These are phyloP conservation scores for Samia ricini DNA, from an alignment of 1,140 invertebrate genomes.

Conservation along the genomic window DNA sequence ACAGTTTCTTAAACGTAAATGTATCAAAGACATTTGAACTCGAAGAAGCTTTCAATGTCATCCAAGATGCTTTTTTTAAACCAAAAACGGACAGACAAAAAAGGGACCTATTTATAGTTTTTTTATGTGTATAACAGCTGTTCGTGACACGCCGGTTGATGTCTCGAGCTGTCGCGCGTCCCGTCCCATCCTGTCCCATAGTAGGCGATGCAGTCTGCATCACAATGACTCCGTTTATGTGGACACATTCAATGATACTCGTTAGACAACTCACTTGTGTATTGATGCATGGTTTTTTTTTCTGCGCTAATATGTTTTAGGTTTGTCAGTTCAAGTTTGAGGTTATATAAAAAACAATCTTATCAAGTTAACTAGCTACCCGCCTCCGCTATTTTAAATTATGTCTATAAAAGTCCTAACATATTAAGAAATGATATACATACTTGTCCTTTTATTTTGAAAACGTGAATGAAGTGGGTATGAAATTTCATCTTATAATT, in stretches of 20 bases:
- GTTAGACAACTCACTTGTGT: not conserved
- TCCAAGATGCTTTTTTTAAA: not conserved
- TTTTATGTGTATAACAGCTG: not conserved
- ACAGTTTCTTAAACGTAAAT: not conserved
- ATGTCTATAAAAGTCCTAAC: too few species aligned
- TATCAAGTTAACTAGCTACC: too few species aligned
- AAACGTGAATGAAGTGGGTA: too few species aligned
- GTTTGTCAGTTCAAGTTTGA: not conserved
- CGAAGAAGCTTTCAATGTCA: not conserved
- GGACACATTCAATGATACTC: not conserved
- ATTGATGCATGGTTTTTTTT: not conserved
- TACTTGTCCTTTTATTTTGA: too few species aligned
- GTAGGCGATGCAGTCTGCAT: conserved; percentile 26
- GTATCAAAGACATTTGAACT: not conserved
- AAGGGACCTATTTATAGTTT: not conserved
- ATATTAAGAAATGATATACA: too few species aligned
- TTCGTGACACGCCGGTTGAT: not conserved
- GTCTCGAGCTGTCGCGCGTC: not conserved
- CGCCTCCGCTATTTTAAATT: too few species aligned
- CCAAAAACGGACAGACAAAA: not conserved
- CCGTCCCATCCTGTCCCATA: conserved; percentile 8
- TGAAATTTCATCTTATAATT: too few species aligned
- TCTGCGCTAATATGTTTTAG: not conserved
- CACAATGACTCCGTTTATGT: conserved; percentile 35
- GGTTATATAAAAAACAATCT: not conserved